These are phyloP conservation scores for Heliornis fulica DNA, from an alignment of 2,113 vertebrate species.

Conservation along the genomic window DNA sequence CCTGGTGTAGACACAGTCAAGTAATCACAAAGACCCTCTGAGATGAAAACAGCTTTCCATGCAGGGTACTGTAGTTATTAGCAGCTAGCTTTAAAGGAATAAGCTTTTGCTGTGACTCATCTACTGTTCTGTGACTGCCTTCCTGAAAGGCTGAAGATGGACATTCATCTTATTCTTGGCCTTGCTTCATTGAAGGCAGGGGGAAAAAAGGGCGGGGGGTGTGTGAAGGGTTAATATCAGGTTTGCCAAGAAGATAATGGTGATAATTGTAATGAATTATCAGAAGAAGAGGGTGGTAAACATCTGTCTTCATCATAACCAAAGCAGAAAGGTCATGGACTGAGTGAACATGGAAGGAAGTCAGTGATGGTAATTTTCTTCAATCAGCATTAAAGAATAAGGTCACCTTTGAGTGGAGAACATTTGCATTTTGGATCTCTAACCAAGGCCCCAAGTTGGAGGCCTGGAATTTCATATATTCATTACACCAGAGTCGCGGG, in stretches of 20 bases:
- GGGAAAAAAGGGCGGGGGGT: not conserved
- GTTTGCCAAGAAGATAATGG: not conserved
- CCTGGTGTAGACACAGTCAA: not conserved
- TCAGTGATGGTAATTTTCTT: not conserved
- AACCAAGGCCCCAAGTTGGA: not conserved
- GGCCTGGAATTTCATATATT: not conserved
- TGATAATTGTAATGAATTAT: not conserved
- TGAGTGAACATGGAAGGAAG: not conserved
- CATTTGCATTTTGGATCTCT: not conserved
- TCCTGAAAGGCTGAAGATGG: not conserved
- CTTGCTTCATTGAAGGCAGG: not conserved
- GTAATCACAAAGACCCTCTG: conserved; percentile 7
- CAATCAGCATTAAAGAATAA: not conserved
- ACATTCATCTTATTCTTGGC: not conserved
- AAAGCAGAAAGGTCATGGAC: not conserved
- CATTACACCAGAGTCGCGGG: not conserved
- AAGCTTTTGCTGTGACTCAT: not conserved
- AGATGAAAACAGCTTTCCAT: conserved; percentile 16
- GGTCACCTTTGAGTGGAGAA: not conserved
- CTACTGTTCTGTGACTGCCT: not conserved
- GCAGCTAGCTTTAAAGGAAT: not conserved
- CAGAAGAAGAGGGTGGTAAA: not conserved
- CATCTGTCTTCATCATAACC: not conserved
- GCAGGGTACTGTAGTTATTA: not conserved
- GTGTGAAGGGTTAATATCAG: too few species aligned